Conservation (phyloP, 2,113 vertebrate species). For the Kobus ellipsiprymnus region DNA sequence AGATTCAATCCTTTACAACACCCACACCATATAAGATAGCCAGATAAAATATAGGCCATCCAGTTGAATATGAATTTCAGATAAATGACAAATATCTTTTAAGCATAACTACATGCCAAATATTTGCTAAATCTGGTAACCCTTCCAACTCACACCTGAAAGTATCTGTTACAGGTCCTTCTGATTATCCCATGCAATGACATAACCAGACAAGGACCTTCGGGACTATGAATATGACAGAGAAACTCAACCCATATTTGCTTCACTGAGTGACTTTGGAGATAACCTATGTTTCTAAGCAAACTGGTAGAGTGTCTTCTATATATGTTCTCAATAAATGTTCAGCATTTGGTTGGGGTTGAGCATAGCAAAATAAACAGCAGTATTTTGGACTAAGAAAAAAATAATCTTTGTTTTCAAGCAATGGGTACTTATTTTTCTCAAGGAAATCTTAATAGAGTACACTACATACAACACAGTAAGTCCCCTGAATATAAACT, state of each 20-base stretch:
- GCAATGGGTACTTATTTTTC: not conserved
- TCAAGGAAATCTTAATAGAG: not conserved
- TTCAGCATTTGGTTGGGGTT: not conserved
- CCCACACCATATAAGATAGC: not conserved
- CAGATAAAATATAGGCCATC: not conserved
- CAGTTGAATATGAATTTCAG: not conserved
- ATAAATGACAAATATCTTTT: not conserved
- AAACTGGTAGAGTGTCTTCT: not conserved
- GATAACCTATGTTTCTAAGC: not conserved
- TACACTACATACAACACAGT: not conserved
- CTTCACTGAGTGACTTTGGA: not conserved
- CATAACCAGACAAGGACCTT: not conserved
- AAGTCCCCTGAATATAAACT: not conserved
- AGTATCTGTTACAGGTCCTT: not conserved
- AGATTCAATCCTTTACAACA: not conserved
- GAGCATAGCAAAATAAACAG: not conserved
- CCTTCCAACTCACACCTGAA: not conserved
- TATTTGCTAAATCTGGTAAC: not conserved
- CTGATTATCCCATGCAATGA: not conserved
- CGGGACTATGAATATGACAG: rapidly evolving
- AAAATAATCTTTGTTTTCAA: not conserved
- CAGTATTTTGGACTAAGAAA: not conserved
- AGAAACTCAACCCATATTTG: not conserved
- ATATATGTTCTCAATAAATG: not conserved
- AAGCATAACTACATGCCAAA: not conserved